Evolutionary conservation across 2,797 vertebrate species (phyloP).

Genomic region (Poliocrania exsul): DNA sequence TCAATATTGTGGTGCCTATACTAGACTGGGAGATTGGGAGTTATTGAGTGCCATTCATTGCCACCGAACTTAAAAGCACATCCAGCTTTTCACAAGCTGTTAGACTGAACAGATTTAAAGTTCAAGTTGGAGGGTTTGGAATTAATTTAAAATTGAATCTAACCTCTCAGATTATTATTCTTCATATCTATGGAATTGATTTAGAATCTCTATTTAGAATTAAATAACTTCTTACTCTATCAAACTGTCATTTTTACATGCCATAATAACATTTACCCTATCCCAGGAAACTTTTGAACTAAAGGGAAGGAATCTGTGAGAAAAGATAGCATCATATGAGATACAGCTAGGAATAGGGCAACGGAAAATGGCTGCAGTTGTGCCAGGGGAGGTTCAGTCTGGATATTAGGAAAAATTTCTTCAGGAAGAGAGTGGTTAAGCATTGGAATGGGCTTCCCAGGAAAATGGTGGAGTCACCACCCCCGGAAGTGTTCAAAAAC

Average conservation of each 20-base stretch:
- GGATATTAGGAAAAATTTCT: background rate
- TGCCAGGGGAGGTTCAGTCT: background rate
- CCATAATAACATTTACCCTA: background rate
- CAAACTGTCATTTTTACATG: background rate
- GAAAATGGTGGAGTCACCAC: background rate
- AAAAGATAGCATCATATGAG: background rate
- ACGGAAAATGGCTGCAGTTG: background rate
- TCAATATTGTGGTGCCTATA: background rate
- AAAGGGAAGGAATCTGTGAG: background rate
- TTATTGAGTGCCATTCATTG: background rate
- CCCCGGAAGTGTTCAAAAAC: background rate
- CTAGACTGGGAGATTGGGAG: background rate
- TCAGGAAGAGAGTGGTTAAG: background rate
- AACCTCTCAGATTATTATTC: background rate
- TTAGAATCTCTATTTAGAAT: conserved; percentile 7
- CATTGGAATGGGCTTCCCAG: background rate
- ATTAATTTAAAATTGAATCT: conserved; percentile 29
- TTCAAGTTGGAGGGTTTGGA: background rate
- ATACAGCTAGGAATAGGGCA: background rate
- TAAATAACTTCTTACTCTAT: conserved; percentile 8
- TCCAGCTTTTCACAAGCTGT: background rate
- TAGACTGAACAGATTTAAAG: background rate
- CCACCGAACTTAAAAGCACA: background rate
- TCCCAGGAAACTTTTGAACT: background rate
- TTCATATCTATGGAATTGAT: conserved; percentile 2